A percentile compares a stretch with the other conserved stretches of the same genome.
These are phyloP conservation scores for Sparidentex hasta DNA, from an alignment of 2,797 vertebrate genomes.

Conservation along the genomic window DNA sequence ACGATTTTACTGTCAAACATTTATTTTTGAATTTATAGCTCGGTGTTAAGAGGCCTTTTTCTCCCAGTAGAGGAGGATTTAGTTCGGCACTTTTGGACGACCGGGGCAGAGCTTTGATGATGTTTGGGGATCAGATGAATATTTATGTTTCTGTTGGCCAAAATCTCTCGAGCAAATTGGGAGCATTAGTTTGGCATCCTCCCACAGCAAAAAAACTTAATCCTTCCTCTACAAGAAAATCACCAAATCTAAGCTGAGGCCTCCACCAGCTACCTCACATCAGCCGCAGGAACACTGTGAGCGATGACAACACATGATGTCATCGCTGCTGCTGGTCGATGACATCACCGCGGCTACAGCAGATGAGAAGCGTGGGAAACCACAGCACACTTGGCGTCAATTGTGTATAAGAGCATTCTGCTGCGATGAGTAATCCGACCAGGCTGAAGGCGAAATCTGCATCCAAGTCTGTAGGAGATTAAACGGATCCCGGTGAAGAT, in stretches of 20 bases:
- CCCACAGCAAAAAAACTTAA: background rate
- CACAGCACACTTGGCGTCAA: slow-evolving; percentile 6
- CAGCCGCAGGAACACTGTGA: background rate
- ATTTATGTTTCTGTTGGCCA: background rate
- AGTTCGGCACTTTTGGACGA: background rate
- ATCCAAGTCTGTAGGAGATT: too few species aligned
- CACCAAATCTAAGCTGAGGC: background rate
- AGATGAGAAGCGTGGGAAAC: slow-evolving; percentile 64
- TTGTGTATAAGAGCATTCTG: slow-evolving; percentile 11
- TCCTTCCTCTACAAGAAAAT: slow-evolving; percentile 5
- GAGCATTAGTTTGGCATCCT: slow-evolving; percentile 7
- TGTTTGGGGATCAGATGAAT: slow-evolving; percentile 4
- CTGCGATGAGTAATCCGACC: slow-evolving; percentile 17
- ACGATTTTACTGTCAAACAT: background rate
- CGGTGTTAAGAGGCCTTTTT: background rate
- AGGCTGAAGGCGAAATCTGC: background rate
- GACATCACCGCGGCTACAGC: slow-evolving; percentile 24
- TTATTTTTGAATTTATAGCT: background rate
- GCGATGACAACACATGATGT: slow-evolving; percentile 46
- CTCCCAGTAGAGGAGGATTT: background rate
- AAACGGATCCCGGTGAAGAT: too few species aligned
- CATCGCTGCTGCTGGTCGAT: slow-evolving; percentile 39
- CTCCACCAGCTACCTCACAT: slow-evolving; percentile 11
- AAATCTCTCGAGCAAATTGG: slow-evolving; percentile 10
- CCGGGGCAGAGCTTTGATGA: slow-evolving; percentile 2